Base-by-base conservation (phyloP, 2,888 invertebrate genomes). In the Cybosia mesomella region DNA sequence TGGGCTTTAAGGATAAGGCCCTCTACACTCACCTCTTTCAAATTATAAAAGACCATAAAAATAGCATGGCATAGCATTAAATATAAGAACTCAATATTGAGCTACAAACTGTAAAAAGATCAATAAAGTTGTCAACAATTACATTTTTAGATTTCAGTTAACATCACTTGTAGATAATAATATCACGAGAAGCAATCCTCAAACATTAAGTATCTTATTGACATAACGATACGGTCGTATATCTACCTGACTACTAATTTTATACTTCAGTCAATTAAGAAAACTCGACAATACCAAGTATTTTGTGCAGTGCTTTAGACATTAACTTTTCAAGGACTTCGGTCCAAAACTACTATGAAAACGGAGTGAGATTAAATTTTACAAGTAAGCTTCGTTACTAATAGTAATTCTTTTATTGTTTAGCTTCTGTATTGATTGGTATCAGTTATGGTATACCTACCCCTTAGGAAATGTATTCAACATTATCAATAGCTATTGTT, bases 141-240 rank as follows among this genome's bases (percentile, higher is more conserved):
- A 39, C n/a, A 36, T 74, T 65, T 65, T 58, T 57, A 58, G 43
- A 77, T 83, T 86, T 83, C 77, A 83, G 75, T 84, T 84, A 84
- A 83, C 79, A 77, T 75, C 79, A 80, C 64, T 64, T 79, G 75
- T 71, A 83, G 89, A 90, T 89, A 89, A 84, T 55, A 55, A 55
- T 58, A 58, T 58, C 82, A 69, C 39, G 82, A 85, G 87, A 89
- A 85, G 85, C 84, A 85, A 89, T 89, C 85, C 86, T 84, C 85
- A 86, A 84, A 88, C 88, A 89, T 85, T 87, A 87, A 85, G 86
- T 93, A 94, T 93, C 92, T 92, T 85, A 93, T 94, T 94, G 90
- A 90, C 88, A 90, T 85, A 89, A 79, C 87, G 94, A 94, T 94
- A 94, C 89, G 84, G 68, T 78, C 69, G 70, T 83, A 84, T 86